Evolutionary conservation across 2,888 invertebrate genomes (phyloP), one percentile per base, ranked within the genome.

Genomic region (Theretra japonica): DNA sequence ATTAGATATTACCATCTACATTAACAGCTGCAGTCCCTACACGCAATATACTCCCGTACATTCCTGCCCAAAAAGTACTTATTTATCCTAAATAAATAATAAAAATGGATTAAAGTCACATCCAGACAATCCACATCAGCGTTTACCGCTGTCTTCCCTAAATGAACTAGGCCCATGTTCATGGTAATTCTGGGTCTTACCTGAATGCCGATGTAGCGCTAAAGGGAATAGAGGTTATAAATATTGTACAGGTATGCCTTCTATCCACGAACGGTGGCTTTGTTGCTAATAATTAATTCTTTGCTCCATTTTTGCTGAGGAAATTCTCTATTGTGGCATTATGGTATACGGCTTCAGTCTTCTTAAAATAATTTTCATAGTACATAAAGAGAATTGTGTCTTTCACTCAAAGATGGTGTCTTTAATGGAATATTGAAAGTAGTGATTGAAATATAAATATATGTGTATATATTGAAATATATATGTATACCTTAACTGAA

Each of bases 131-230:
- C 17, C 78, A 80, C 65, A 72, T 76, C 81, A 8, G 62, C 74
- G 82, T 73, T 73, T 73, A 81, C 80, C 82, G 79, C 77, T 80
- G 85, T 83, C 83, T 87, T 83, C 79, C 85, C 84, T 83, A 88
- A 90, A 90, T 87, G 88, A 91, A 89, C 88, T 86, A 83, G 84
- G 84, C 80, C 86, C 85, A 77, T 90, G 90, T 90, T 89, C 90
- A 91, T 91, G 91, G 88, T 91, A 92, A 92, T 92, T 88, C 88
- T 82, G 84, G 83, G 83, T 82, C 87, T 86, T 86, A 88, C 90
- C 88, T 89, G 88, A 88, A 89, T 89, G 86, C 84, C 84, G 86
- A 89, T 87, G 86, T 81, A 84, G 82, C 81, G 78, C 87, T 82
- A 84, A 81, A 83, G 86, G 82, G 82, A 81, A 81, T 83, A 81